phyloP scores from a whole-genome alignment of 2,888 invertebrate species.

The Platycheirus albimanus region DNA sequence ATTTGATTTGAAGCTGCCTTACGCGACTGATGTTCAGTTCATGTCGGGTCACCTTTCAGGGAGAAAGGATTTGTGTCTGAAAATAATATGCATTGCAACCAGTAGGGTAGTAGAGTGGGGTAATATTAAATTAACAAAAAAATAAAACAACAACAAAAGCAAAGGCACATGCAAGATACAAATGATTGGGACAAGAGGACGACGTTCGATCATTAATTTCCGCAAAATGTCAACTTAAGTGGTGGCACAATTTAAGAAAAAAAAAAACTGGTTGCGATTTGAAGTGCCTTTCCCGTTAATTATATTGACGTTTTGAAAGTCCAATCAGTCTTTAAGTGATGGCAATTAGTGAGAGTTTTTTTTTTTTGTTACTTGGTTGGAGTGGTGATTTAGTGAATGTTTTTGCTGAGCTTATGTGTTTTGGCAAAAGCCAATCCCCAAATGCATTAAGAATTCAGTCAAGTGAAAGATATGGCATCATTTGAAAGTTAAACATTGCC shows the following conservation, averaged over 20 bases:
- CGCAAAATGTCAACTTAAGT: conserved; percentile 37
- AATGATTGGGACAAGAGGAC: conserved; percentile 33
- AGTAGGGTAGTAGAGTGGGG: conserved; percentile 12
- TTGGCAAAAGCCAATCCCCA: background rate
- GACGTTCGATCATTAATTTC: conserved; percentile 37
- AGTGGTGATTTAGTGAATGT: conserved; percentile 7
- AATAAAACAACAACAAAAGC: background rate
- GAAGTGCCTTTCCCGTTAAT: conserved; percentile 34
- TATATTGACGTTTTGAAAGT: conserved; percentile 45
- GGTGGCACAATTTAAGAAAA: conserved; percentile 28
- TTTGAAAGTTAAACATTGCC: background rate
- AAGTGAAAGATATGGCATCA: background rate
- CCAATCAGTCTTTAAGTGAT: conserved; percentile 43
- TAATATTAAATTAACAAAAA: conserved; percentile 19
- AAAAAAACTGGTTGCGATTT: conserved; percentile 9
- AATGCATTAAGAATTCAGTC: background rate
- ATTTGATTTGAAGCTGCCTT: conserved; percentile 27
- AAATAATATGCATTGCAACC: background rate
- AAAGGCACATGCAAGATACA: conserved; percentile 18
- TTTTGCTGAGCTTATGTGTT: background rate
- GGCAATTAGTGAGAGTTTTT: conserved; percentile 35
- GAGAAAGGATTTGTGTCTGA: conserved; percentile 7
- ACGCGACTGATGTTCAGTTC: conserved; percentile 31
- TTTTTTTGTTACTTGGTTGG: background rate
- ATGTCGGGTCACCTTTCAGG: conserved; percentile 28